Conservation (phyloP, 2,888 invertebrate species). For the Synanthedon tipuliformis region DNA sequence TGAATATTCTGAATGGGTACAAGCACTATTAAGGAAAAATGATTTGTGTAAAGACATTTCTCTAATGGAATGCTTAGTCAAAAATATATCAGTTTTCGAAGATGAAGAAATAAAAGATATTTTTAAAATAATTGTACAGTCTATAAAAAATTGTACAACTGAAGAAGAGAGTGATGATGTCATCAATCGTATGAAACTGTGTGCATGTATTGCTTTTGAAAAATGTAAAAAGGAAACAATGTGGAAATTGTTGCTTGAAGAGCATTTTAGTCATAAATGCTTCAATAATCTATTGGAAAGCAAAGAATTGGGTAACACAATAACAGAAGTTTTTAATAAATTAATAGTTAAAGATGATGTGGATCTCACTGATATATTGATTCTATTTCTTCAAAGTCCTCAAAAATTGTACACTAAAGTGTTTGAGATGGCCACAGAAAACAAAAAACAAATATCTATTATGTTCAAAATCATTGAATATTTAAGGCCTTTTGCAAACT, state of each 20-base stretch:
- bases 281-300: slow-evolving; percentile 28
- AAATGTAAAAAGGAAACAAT: slow-evolving; percentile 18
- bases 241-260: slow-evolving; percentile 33
- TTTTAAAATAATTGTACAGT: slow-evolving; percentile 13
- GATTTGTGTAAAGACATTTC: slow-evolving; percentile 28
- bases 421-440: slow-evolving; percentile 40
- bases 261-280: slow-evolving; percentile 29
- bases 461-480: slow-evolving; percentile 42
- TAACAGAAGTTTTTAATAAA: slow-evolving; percentile 51
- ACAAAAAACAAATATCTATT: slow-evolving; percentile 33
- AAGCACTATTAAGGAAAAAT: slow-evolving; percentile 34
- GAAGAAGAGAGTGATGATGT: slow-evolving; percentile 13
- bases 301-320: slow-evolving; percentile 23
- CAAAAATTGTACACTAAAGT: slow-evolving; percentile 35
- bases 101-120: slow-evolving; percentile 29
- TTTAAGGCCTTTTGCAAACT: slow-evolving; percentile 34
- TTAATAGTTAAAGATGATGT: slow-evolving; percentile 27
- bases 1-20: slow-evolving; percentile 35
- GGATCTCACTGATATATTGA: slow-evolving; percentile 34
- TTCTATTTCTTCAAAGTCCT: slow-evolving; percentile 49
- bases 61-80: slow-evolving; percentile 24
- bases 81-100: slow-evolving; percentile 27
- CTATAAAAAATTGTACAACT: slow-evolving; percentile 19
- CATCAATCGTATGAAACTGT: slow-evolving; percentile 17
- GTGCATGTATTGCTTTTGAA: slow-evolving; percentile 36